phyloP scores from a whole-genome alignment of 37 sponge, comb jelly and placozoan species.

The Diacarnus erythraeanus region DNA sequence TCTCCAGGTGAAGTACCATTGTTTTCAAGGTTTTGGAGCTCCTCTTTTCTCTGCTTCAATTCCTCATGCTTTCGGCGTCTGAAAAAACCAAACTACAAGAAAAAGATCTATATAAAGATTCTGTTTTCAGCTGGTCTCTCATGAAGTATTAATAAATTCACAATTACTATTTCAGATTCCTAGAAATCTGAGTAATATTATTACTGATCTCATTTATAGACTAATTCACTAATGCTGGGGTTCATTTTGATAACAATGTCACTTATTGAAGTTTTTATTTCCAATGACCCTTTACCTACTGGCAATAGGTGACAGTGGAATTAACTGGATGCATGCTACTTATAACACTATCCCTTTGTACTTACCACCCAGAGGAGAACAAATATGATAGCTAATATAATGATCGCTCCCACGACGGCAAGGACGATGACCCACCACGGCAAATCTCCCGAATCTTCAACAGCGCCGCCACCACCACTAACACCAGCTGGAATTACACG shows the following conservation, averaged over 20 bases:
- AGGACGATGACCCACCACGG: constrained; percentile 37
- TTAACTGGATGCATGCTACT: no score
- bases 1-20: background rate
- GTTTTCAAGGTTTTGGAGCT: constrained; percentile 16
- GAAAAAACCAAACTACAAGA: constrained; percentile 25
- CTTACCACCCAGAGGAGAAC: constrained; percentile 41
- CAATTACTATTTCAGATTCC: background rate
- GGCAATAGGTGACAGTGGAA: no score
- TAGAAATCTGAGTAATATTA: no score
- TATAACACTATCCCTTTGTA: no score
- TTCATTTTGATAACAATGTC: no score
- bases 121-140: background rate
- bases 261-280: no score
- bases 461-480: no score
- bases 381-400: constrained; percentile 15
- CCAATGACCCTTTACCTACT: no score
- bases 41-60: constrained; percentile 34
- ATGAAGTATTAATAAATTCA: background rate
- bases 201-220: no score
- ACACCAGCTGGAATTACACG: background rate
- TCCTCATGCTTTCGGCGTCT: constrained; percentile 45
- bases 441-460: no score
- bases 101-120: background rate
- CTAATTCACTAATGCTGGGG: no score
- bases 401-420: constrained; percentile 31